Base-by-base conservation (phyloP, 1,140 invertebrate genomes). In the Drosophila asahinai region DNA sequence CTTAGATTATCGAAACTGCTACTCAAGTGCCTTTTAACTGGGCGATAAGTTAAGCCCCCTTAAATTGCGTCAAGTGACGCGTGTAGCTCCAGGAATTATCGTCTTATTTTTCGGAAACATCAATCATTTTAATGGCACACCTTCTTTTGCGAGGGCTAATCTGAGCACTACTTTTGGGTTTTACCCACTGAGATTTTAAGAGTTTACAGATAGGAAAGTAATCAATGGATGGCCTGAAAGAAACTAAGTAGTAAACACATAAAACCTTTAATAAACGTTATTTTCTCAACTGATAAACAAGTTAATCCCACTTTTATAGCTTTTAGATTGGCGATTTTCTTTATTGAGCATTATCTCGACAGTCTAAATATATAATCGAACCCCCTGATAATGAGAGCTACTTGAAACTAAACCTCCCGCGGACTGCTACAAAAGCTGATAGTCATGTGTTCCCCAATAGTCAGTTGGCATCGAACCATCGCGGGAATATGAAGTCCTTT, bases 311-410 rank as follows among this genome's bases (percentile, higher is more conserved):
- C 6, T 43, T 43, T 40, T 43, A 48, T 55, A 19, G 15, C 57
- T 63, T 74, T 62, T 33, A 63, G 70, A 75, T 63, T 63, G 19
- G 0, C 2, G 19, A 15, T 3, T 47, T 61, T 42, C 14, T 17
- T 45, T 57, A 19, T 38, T 49, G 27, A 49, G 4, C 12, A 36
- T 55, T 61, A 77, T 77, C 74, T 60, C 5, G 47, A 42, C 15
- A 38, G 48, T 77, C 48, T 62, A 62, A 73, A 74, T 74, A 54
- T 74, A 40, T 47, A 49, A 55, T 74, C 67, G 0, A 43, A 60
- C 6, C n/a, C 3, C 9, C 30, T 33, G 72, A 75, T 75, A 60
- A 30, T 38, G n/a, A 12, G 11, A 36, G 22, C 36, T 54, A 62
- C 75, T 70, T 77, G 30, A 70, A 57, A 51, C 12, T 33, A 33